Evolutionary conservation across 2,797 vertebrate genomes (phyloP).

Genomic region (Enteromius paludinosus): DNA sequence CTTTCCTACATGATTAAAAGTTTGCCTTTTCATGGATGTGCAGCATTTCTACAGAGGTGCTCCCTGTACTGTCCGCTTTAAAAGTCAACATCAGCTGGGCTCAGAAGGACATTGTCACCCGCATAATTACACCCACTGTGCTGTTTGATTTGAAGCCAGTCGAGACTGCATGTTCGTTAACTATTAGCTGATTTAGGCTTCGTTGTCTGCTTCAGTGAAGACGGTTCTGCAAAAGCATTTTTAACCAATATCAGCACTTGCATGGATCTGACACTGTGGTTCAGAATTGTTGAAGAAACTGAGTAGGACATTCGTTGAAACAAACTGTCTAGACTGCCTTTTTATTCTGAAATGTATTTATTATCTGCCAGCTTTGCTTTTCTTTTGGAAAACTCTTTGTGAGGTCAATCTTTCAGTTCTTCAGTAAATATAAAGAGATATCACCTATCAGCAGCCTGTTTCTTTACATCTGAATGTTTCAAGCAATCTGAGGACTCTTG

Average conservation of each 20-base stretch:
- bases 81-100: neutral
- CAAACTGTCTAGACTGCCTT: slow-evolving; percentile 20
- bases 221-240: neutral
- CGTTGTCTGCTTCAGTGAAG: neutral
- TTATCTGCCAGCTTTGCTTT: slow-evolving; percentile 8
- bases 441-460: neutral
- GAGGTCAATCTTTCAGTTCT: slow-evolving; percentile 2
- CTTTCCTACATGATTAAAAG: neutral
- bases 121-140: neutral
- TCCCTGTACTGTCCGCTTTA: neutral
- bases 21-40: slow-evolving; percentile 19
- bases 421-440: slow-evolving; percentile 23
- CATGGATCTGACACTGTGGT: neutral
- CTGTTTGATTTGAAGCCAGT: neutral
- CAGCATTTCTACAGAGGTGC: slow-evolving; percentile 25
- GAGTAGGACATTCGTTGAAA: neutral
- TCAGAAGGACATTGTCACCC: neutral
- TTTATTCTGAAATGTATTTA: slow-evolving; percentile 39
- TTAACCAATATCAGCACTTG: neutral
- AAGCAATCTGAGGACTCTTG: neutral
- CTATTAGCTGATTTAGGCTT: neutral
- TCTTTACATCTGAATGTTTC: neutral
- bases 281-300: slow-evolving; percentile 20
- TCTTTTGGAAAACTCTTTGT: slow-evolving; percentile 11
- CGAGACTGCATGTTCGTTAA: slow-evolving; percentile 22